phyloP scores from a whole-genome alignment of 2,113 vertebrate genomes.

The Tretioscincus oriximinensis region DNA sequence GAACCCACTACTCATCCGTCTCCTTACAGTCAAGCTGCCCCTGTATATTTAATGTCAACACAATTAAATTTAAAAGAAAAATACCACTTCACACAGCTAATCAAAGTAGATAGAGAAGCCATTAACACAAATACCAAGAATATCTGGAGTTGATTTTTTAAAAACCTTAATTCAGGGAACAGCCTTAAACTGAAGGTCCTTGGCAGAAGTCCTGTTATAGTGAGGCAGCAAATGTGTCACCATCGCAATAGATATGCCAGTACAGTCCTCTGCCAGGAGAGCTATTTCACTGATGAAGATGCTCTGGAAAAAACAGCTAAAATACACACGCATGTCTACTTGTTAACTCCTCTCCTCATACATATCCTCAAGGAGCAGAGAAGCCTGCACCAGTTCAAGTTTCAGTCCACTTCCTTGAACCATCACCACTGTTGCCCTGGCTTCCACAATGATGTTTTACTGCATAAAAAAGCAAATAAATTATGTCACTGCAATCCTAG shows the following conservation, averaged over 20 bases:
- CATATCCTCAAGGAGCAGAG: too few species aligned
- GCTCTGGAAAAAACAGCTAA: not conserved
- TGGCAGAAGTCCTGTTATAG: not conserved
- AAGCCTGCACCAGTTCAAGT: too few species aligned
- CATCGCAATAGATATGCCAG: not conserved
- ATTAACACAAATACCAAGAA: conserved; percentile 73
- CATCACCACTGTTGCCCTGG: too few species aligned
- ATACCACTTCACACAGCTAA: conserved; percentile 72
- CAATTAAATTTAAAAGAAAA: conserved; percentile 72
- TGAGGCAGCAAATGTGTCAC: not conserved
- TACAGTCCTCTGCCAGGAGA: not conserved
- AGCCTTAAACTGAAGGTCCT: not conserved
- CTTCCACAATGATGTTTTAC: too few species aligned
- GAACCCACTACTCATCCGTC: conserved; percentile 9
- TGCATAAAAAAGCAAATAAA: too few species aligned
- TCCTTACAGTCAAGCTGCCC: conserved; percentile 42
- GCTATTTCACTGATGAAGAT: not conserved
- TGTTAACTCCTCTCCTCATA: too few species aligned
- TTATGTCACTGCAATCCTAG: too few species aligned
- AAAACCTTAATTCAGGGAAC: conserved; percentile 15
- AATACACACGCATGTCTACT: not conserved
- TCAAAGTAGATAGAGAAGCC: conserved; percentile 73
- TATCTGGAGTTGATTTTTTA: conserved; percentile 75
- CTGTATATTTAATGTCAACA: conserved; percentile 64
- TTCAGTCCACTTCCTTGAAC: too few species aligned